A percentile compares a stretch with the other conserved stretches of the same genome.
These are phyloP conservation scores for Gobius niger DNA, from an alignment of 2,113 vertebrate species.

Conservation along the genomic window DNA sequence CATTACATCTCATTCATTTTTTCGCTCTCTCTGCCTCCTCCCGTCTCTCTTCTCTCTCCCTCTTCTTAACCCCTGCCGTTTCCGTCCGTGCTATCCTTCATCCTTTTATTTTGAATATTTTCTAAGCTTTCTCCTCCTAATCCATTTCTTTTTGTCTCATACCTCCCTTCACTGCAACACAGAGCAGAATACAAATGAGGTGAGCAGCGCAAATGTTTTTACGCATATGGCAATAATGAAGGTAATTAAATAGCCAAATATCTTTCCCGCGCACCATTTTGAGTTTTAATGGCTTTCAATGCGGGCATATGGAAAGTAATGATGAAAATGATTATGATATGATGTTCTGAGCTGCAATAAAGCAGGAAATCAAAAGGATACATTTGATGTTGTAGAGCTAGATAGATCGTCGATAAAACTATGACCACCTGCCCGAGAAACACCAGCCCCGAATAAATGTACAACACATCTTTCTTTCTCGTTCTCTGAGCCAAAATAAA, in stretches of 20 bases:
- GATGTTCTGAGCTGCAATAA: not conserved
- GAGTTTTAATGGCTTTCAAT: slow-evolving; percentile 21
- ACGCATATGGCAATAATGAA: slow-evolving; percentile 31
- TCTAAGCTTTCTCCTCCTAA: slow-evolving; percentile 6
- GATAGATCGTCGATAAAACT: not conserved
- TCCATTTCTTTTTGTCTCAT: slow-evolving; percentile 6
- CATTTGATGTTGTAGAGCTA: not conserved
- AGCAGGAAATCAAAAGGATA: not conserved
- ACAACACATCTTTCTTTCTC: no score
- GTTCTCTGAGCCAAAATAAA: no score
- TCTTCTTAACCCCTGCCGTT: slow-evolving; percentile 1
- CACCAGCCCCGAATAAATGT: no score
- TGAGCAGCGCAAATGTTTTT: slow-evolving; percentile 39
- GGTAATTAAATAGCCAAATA: slow-evolving; percentile 39
- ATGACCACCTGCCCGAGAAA: no score
- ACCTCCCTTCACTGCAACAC: slow-evolving; percentile 18
- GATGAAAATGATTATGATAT: slow-evolving; percentile 9
- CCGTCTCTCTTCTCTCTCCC: not conserved
- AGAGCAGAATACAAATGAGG: slow-evolving; percentile 50
- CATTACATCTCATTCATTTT: no score
- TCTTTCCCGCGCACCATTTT: slow-evolving; percentile 20
- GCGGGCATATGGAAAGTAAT: slow-evolving; percentile 14
- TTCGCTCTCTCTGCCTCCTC: not conserved
- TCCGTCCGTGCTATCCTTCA: slow-evolving; percentile 3
- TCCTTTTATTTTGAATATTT: slow-evolving; percentile 25